Percentiles rank a stretch among this genome's conserved stretches.
Evolutionary conservation across 2,888 invertebrate species (phyloP).

Genomic region (Pachycephus smyrnensis): DNA sequence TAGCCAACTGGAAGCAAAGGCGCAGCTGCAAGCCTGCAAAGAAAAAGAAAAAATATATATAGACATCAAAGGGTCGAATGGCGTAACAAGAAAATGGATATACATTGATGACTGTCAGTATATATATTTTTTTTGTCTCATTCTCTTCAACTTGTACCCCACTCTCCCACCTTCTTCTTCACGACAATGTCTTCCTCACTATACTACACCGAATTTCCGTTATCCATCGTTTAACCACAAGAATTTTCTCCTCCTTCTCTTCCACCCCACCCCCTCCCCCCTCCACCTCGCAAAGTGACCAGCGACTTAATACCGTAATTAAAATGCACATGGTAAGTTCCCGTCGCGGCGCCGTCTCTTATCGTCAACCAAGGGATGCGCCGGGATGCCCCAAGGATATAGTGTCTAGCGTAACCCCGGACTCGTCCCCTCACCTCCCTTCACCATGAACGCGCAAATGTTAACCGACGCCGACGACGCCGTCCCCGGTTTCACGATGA

Average conservation of each 20-base stretch:
- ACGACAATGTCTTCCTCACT: background rate
- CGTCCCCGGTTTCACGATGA: background rate
- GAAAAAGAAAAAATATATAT: background rate
- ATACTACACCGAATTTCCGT: background rate
- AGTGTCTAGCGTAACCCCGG: background rate
- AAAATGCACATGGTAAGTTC: conserved; percentile 58
- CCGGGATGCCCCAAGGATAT: background rate
- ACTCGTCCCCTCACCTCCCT: background rate
- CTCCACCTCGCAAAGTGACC: conserved; percentile 39
- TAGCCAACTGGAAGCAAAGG: background rate
- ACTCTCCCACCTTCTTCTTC: background rate
- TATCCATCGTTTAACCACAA: background rate
- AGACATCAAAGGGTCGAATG: background rate
- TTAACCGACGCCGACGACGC: background rate
- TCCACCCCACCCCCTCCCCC: background rate
- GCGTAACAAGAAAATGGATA: background rate
- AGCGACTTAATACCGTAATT: conserved; percentile 56
- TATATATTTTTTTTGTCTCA: background rate
- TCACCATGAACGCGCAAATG: background rate
- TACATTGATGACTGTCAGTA: background rate
- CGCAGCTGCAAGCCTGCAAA: background rate
- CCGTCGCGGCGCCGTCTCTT: conserved; percentile 42
- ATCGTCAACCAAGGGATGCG: background rate
- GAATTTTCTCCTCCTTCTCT: background rate
- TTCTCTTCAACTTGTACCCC: background rate